Conservation (phyloP, 2,888 invertebrate genomes). For the Drosophila paranaensis region DNA sequence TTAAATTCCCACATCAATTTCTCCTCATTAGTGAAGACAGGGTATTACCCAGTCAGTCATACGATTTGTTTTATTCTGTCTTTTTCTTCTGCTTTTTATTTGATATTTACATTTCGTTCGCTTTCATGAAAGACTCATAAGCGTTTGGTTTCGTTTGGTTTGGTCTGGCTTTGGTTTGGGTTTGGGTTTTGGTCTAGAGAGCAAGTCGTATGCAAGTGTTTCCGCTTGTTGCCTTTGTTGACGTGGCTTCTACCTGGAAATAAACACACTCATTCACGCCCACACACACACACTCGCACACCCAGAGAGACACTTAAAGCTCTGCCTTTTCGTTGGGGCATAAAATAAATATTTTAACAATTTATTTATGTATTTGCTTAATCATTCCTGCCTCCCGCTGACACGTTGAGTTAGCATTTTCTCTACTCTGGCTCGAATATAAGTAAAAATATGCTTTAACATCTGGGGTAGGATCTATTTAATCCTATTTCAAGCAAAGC, state of each 20-base stretch:
- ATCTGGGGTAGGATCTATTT: not conserved
- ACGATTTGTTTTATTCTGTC: too few relatives aligned
- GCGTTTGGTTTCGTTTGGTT: constrained; percentile 10
- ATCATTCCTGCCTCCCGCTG: constrained; percentile 37
- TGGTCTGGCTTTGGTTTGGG: not conserved
- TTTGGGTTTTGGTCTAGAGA: constrained; percentile 7
- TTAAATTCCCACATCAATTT: too few relatives aligned
- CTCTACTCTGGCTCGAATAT: not conserved
- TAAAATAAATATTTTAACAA: constrained; percentile 63
- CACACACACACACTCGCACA: not conserved
- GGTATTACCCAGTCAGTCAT: constrained; percentile 2
- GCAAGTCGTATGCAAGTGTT: constrained; percentile 49
- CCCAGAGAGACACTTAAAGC: constrained; percentile 3
- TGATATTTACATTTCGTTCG: constrained; percentile 52
- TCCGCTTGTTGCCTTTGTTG: constrained; percentile 39
- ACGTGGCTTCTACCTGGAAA: constrained; percentile 19
- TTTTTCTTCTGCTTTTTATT: constrained; percentile 26
- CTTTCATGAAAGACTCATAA: constrained; percentile 45
- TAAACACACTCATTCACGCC: not conserved
- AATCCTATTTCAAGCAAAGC: not conserved
- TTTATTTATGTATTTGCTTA: constrained; percentile 56
- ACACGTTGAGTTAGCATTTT: constrained; percentile 22
- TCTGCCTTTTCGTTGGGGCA: constrained; percentile 22
- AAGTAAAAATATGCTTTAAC: not conserved
- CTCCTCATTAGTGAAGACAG: not conserved